Evolutionary conservation across 1,140 invertebrate species (phyloP).

Genomic region (Tetragnatha versicolor): DNA sequence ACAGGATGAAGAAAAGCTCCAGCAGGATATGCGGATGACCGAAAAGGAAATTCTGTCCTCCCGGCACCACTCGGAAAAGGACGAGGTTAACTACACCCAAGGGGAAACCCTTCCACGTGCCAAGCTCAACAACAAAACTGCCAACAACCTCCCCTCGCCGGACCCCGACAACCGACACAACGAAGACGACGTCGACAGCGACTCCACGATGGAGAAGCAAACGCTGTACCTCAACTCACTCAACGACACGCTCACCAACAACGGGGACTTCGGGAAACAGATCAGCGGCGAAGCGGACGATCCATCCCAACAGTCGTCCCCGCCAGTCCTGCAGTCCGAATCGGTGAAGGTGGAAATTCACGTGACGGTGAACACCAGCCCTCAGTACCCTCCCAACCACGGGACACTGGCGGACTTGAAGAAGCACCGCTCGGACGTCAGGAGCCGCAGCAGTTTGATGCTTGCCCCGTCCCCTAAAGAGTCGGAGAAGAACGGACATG

Average conservation of each 20-base stretch:
- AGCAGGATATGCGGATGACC: constrained; percentile 26
- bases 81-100: constrained; percentile 19
- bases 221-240: constrained; percentile 27
- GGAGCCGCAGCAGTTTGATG: constrained; percentile 51
- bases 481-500: constrained; percentile 23
- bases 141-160: neutral
- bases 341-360: constrained; percentile 60
- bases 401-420: constrained; percentile 86
- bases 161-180: no score
- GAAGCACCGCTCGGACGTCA: constrained; percentile 75
- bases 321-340: constrained; percentile 41
- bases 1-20: constrained; percentile 45
- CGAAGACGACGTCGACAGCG: constrained; percentile 15
- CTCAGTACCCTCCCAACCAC: constrained; percentile 61
- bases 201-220: no score
- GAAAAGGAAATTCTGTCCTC: constrained; percentile 37
- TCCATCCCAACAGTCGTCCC: neutral
- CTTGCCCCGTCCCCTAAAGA: constrained; percentile 6
- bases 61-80: constrained; percentile 18
- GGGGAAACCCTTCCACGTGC: neutral
- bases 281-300: neutral
- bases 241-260: constrained; percentile 23
- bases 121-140: neutral
- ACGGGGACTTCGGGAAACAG: constrained; percentile 31
- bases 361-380: constrained; percentile 64